Evolutionary conservation across 2,888 invertebrate genomes (phyloP).

Genomic region (Sepioteuthis lessoniana): DNA sequence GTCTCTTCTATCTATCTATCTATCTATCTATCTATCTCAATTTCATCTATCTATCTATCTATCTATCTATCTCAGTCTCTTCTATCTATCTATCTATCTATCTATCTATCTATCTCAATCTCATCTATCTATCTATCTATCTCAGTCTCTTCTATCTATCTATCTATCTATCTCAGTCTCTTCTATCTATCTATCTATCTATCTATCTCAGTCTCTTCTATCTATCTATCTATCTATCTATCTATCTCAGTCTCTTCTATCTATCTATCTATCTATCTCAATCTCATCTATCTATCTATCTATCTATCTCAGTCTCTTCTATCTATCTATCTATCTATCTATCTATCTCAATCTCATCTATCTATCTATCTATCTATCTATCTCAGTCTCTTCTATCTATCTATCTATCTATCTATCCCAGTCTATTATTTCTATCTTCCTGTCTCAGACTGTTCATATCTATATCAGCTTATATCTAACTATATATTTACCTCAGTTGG

Average conservation of each 20-base stretch:
- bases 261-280: background rate
- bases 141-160: background rate
- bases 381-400: background rate
- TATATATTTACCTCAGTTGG: no score
- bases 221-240: background rate
- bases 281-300: background rate
- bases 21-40: background rate
- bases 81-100: background rate
- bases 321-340: background rate
- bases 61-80: background rate
- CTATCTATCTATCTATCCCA: background rate
- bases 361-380: background rate
- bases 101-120: background rate
- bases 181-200: background rate
- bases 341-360: background rate
- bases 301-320: background rate
- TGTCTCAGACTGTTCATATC: no score
- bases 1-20: background rate
- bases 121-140: background rate
- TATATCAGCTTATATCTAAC: no score
- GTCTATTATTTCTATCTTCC: no score
- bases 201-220: background rate
- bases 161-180: background rate
- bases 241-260: background rate
- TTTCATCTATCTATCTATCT: background rate